Percentiles rank a stretch among this genome's conserved stretches.
phyloP scores from a whole-genome alignment of 2,888 invertebrate genomes.

The Drosophila prostipennis region DNA sequence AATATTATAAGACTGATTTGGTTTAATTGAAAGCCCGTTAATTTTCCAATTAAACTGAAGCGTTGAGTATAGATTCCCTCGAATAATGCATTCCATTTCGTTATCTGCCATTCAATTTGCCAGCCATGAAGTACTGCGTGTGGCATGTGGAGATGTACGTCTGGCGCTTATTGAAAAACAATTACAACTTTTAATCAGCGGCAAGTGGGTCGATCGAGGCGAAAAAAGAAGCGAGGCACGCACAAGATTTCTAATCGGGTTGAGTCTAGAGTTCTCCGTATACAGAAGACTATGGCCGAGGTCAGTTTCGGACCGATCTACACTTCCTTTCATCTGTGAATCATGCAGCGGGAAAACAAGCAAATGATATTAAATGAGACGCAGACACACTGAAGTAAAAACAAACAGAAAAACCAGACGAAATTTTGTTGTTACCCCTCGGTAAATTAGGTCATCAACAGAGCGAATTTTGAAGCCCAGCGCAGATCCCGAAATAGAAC shows the following conservation, averaged over 20 bases:
- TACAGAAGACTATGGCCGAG: slow-evolving; percentile 58
- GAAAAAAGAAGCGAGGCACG: slow-evolving; percentile 37
- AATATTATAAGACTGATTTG: background rate
- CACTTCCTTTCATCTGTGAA: slow-evolving; percentile 42
- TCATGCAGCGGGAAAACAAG: slow-evolving; percentile 46
- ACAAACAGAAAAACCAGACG: slow-evolving; percentile 20
- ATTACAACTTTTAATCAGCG: slow-evolving; percentile 62
- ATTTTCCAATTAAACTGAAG: slow-evolving; percentile 15
- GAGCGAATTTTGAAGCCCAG: slow-evolving; percentile 44
- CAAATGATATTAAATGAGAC: slow-evolving; percentile 39
- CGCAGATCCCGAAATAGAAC: slow-evolving; percentile 51
- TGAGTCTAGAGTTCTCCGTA: slow-evolving; percentile 6
- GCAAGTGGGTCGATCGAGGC: slow-evolving; percentile 35
- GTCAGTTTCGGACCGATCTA: slow-evolving; percentile 57
- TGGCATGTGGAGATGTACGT: slow-evolving; percentile 6
- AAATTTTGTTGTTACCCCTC: slow-evolving; percentile 20
- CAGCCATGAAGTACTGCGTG: background rate
- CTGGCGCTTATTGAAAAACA: slow-evolving; percentile 55
- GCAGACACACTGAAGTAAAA: slow-evolving; percentile 15
- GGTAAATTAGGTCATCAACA: slow-evolving; percentile 68
- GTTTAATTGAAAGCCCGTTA: slow-evolving; percentile 5
- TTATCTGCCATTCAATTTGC: slow-evolving; percentile 36
- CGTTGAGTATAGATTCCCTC: slow-evolving; percentile 5
- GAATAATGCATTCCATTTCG: slow-evolving; percentile 17
- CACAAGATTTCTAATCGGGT: slow-evolving; percentile 59